Base-by-base conservation (phyloP, 2,797 vertebrate genomes). In the Molossus alvarezi region DNA sequence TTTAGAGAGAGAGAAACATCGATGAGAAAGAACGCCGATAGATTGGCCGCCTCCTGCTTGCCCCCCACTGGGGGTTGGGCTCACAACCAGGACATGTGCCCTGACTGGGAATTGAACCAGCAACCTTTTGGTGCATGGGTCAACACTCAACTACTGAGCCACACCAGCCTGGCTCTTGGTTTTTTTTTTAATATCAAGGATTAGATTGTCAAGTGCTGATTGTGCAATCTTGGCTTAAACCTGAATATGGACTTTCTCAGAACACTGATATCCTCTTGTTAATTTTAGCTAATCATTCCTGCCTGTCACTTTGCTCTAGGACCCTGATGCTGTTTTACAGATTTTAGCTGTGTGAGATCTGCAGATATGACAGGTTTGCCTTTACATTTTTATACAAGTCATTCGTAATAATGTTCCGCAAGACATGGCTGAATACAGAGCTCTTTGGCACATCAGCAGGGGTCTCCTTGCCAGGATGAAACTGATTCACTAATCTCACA, bases 371-470 rank as follows among this genome's bases (percentile, higher is more conserved):
- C 88, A 88, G 41, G 20, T 79, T 72, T 83, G 37, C 60, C 67
- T 93, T 95, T 87, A 73, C 9, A 33, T 95, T 94, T 97, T 95
- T 71, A 64, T 92, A 77, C 17, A 92, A 92, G 65, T 86, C 79
- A 88, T 91, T 95, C 60, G 48, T 69, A 95, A 79, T 94, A 58
- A 76, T 80, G n/a, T 81, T 94, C 73, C 71, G 72, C n/a, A 90
- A 88, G 37, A 87, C 33, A 29, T 48, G 55, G 48, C 82, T 62
- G 48, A 90, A 41, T 53, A 87, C 33, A 88, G 91, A 88, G 51
- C 81, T 67, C 17, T 45, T 64, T 91, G 81, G 90, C 95, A 87
- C 41, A 71, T 65, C 41, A 45, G 9, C 18, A 41, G 62, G 41
- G 41, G 18, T 90, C 60, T 96, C 41, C 92, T 83, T 94, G 75